These are phyloP conservation scores for Bellardia pandia DNA, from an alignment of 2,888 invertebrate genomes.

Conservation along the genomic window DNA sequence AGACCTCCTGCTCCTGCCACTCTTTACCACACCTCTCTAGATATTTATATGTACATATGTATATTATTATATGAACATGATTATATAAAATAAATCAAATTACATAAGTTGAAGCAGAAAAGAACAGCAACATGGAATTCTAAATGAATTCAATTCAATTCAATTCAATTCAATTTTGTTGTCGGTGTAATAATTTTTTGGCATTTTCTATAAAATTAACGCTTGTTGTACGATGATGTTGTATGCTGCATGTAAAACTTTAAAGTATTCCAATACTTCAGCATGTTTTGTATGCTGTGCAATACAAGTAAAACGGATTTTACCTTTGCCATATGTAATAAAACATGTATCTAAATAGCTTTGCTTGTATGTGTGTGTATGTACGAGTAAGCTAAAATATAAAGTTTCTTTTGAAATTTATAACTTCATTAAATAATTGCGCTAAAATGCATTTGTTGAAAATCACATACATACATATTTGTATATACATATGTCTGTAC, in stretches of 20 bases:
- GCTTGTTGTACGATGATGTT: constrained; percentile 35
- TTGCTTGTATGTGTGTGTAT: constrained; percentile 28
- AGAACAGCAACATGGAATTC: constrained; percentile 1
- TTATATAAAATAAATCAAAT: constrained; percentile 71
- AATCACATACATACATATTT: constrained; percentile 53
- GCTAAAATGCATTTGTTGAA: constrained; percentile 72
- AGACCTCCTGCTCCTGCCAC: neutral
- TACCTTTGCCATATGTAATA: constrained; percentile 46
- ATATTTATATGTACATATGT: too few relatives aligned
- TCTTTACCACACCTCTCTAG: neutral
- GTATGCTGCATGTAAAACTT: constrained; percentile 46
- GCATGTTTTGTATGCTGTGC: neutral
- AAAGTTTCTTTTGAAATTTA: constrained; percentile 73
- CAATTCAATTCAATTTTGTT: constrained; percentile 49
- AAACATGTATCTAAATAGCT: neutral
- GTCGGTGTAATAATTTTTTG: constrained; percentile 71
- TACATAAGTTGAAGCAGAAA: constrained; percentile 49
- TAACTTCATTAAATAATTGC: constrained; percentile 74
- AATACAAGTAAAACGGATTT: constrained; percentile 7
- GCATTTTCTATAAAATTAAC: constrained; percentile 71
- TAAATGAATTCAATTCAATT: constrained; percentile 47
- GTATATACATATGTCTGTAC: neutral
- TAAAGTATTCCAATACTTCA: constrained; percentile 42
- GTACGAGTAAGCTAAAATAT: constrained; percentile 9
- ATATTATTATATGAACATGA: constrained; percentile 48